These are phyloP conservation scores for Euproctis similis DNA, from an alignment of 2,888 invertebrate species.

Conservation along the genomic window DNA sequence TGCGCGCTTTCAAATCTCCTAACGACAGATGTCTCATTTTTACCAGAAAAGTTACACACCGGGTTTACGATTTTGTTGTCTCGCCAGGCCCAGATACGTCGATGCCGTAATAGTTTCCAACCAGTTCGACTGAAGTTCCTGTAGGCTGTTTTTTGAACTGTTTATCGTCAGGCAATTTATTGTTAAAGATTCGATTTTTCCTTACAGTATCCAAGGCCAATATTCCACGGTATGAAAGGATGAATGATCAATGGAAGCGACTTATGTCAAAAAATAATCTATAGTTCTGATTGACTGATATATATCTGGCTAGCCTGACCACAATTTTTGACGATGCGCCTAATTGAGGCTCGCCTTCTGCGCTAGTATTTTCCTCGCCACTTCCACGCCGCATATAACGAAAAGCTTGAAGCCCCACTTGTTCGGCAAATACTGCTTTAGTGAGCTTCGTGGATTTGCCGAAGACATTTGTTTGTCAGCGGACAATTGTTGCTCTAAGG, in stretches of 20 bases:
- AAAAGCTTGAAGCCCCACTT: constrained; percentile 30
- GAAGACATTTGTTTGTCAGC: constrained; percentile 26
- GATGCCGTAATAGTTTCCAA: background rate
- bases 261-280: constrained; percentile 25
- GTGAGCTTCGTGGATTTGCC: constrained; percentile 12
- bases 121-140: constrained; percentile 5
- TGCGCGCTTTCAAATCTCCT: constrained; percentile 3
- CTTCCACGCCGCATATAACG: constrained; percentile 23
- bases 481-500: constrained; percentile 10
- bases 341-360: constrained; percentile 20
- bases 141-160: constrained; percentile 1
- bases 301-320: constrained; percentile 26
- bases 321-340: constrained; percentile 32
- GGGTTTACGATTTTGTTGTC: constrained; percentile 19
- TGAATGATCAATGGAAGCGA: constrained; percentile 5
- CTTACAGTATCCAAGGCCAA: constrained; percentile 7
- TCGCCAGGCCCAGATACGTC: constrained; percentile 6
- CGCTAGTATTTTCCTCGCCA: constrained; percentile 21
- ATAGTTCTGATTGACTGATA: constrained; percentile 29
- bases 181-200: constrained; percentile 16
- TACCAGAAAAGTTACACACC: constrained; percentile 16
- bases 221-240: constrained; percentile 5
- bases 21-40: constrained; percentile 5
- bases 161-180: constrained; percentile 30
- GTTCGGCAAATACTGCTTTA: constrained; percentile 33